Evolutionary conservation across 2,797 vertebrate genomes (phyloP).

Genomic region (Labeo calbasu): DNA sequence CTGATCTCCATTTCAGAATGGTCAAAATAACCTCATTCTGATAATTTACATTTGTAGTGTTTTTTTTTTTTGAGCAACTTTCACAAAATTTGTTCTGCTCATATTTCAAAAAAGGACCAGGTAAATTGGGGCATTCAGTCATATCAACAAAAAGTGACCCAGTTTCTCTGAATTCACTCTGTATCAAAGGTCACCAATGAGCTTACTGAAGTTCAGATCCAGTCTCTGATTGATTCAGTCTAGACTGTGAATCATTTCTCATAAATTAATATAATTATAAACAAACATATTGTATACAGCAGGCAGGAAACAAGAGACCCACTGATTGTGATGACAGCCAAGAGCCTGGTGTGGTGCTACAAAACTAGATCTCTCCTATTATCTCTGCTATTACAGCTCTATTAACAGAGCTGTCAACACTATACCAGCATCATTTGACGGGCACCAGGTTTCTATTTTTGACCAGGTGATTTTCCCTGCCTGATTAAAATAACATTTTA

Average conservation of each 20-base stretch:
- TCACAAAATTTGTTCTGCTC: background rate
- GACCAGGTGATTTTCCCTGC: background rate
- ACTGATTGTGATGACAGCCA: background rate
- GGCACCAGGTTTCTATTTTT: background rate
- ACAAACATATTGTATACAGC: background rate
- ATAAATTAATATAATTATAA: background rate
- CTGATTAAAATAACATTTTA: background rate
- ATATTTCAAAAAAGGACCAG: background rate
- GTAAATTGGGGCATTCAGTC: background rate
- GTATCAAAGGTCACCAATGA: background rate
- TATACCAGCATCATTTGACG: too few relatives aligned
- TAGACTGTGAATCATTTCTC: background rate
- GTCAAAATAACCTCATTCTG: background rate
- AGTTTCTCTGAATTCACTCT: background rate
- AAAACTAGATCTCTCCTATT: background rate
- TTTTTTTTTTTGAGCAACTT: background rate
- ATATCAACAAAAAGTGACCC: background rate
- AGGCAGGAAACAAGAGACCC: background rate
- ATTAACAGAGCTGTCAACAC: background rate
- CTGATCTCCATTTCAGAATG: background rate
- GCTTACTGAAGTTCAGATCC: background rate
- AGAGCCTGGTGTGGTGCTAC: background rate
- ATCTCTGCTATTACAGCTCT: too few relatives aligned
- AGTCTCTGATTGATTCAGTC: background rate
- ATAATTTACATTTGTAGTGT: background rate